Percentiles rank a stretch among this genome's conserved stretches.
phyloP scores from a whole-genome alignment of 1,140 invertebrate species.

The Homarus americanus region DNA sequence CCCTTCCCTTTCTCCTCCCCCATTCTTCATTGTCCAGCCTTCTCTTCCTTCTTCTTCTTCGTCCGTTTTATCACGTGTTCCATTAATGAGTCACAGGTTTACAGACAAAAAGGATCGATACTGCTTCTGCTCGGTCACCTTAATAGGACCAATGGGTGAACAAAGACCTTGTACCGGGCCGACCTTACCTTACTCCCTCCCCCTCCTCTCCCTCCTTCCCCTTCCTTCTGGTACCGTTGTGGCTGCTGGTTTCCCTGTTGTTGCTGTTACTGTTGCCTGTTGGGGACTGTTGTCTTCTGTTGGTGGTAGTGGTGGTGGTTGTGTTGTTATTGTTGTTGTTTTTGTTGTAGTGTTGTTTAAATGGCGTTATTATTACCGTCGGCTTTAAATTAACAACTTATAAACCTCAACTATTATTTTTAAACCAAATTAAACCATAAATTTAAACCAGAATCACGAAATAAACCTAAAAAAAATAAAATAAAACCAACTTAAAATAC shows the following conservation, averaged over 20 bases:
- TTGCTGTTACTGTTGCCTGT: slow-evolving; percentile 10
- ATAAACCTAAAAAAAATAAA: no score
- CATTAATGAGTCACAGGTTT: slow-evolving; percentile 65
- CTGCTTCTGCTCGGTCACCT: slow-evolving; percentile 64
- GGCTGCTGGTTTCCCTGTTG: background rate
- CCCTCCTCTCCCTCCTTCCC: background rate
- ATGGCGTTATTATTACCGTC: background rate
- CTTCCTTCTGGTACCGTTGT: background rate
- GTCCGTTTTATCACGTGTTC: slow-evolving; percentile 61
- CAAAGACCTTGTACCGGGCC: slow-evolving; percentile 33
- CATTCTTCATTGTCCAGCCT: slow-evolving; percentile 32
- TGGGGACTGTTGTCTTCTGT: background rate
- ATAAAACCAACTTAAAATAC: no score
- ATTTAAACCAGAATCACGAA: no score
- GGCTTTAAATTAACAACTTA: no score
- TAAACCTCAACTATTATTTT: no score
- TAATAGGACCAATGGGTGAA: slow-evolving; percentile 70
- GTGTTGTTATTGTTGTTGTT: background rate
- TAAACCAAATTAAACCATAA: no score
- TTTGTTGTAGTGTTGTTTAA: background rate
- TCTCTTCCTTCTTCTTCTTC: slow-evolving; percentile 23
- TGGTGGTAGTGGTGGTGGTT: background rate
- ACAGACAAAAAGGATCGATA: slow-evolving; percentile 70
- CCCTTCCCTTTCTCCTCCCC: no score
- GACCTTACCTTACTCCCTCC: background rate